Evolutionary conservation across 2,888 invertebrate genomes (phyloP).

Genomic region (Aspidapion aeneum): DNA sequence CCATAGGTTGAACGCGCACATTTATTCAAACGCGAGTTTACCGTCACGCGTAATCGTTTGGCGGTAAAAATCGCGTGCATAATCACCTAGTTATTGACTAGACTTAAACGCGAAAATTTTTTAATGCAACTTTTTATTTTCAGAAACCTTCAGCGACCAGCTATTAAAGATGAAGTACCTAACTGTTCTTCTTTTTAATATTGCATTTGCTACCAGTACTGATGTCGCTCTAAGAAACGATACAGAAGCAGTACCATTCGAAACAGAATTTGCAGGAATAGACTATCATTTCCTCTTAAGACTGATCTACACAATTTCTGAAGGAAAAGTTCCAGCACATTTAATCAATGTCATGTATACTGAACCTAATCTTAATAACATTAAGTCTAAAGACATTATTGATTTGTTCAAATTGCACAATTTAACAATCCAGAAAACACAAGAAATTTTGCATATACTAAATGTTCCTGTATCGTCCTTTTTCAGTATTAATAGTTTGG

Average conservation of each 20-base stretch:
- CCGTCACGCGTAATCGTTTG: no score
- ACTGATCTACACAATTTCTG: conserved; percentile 13
- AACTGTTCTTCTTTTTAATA: background rate
- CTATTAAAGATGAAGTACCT: background rate
- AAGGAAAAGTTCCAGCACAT: conserved; percentile 18
- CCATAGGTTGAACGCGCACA: no score
- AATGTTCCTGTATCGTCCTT: conserved; percentile 10
- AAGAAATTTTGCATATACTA: conserved; percentile 9
- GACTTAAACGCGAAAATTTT: no score
- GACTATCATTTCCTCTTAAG: conserved; percentile 9
- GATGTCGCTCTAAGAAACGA: background rate
- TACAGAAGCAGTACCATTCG: background rate
- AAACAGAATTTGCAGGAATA: background rate
- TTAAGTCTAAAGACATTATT: conserved; percentile 13
- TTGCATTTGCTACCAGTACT: background rate
- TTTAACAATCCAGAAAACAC: conserved; percentile 4
- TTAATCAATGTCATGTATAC: conserved; percentile 17
- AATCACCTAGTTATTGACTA: no score
- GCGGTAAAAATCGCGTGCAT: no score
- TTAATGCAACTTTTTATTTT: no score
- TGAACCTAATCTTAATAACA: conserved; percentile 1
- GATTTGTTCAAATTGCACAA: conserved; percentile 8
- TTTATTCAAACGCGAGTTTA: no score
- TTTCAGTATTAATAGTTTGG: conserved; percentile 23
- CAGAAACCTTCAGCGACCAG: no score